These are phyloP conservation scores for Macropus fuliginosus DNA, from an alignment of 2,797 vertebrate species.

Conservation along the genomic window DNA sequence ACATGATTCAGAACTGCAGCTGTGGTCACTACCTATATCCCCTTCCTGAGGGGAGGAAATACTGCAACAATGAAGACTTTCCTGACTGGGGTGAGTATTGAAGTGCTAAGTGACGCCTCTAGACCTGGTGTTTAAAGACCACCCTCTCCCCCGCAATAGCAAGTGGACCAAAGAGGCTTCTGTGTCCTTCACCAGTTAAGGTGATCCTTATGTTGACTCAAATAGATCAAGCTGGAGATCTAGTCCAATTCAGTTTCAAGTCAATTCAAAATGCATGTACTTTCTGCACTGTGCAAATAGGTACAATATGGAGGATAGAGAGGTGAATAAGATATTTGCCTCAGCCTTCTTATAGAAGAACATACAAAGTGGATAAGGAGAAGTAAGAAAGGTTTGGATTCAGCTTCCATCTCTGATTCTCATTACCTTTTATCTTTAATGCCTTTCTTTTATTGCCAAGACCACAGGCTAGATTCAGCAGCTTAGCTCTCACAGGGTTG, in stretches of 20 bases:
- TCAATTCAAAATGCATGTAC: background rate
- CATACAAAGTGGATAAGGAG: background rate
- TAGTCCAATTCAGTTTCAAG: background rate
- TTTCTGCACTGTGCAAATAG: background rate
- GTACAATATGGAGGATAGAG: background rate
- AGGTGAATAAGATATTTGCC: background rate
- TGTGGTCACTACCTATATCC: conserved; percentile 87
- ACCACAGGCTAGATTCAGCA: background rate
- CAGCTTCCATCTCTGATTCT: background rate
- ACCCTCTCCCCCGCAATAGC: background rate
- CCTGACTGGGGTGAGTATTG: conserved; percentile 86
- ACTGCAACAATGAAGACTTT: conserved; percentile 85
- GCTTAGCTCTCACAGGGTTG: background rate
- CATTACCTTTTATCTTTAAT: background rate
- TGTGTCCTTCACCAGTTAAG: background rate
- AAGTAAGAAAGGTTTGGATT: background rate
- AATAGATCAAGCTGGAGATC: background rate
- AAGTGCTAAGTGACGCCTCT: background rate
- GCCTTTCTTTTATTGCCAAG: background rate
- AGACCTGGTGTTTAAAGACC: background rate
- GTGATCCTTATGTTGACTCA: background rate
- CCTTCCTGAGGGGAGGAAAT: conserved; percentile 77
- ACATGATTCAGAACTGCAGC: conserved; percentile 82
- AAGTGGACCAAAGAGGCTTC: background rate
- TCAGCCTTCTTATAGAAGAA: background rate